A percentile compares a stretch with the other conserved stretches of the same genome.
phyloP scores from a whole-genome alignment of 2,113 vertebrate genomes.

The Gallinago undulata region DNA sequence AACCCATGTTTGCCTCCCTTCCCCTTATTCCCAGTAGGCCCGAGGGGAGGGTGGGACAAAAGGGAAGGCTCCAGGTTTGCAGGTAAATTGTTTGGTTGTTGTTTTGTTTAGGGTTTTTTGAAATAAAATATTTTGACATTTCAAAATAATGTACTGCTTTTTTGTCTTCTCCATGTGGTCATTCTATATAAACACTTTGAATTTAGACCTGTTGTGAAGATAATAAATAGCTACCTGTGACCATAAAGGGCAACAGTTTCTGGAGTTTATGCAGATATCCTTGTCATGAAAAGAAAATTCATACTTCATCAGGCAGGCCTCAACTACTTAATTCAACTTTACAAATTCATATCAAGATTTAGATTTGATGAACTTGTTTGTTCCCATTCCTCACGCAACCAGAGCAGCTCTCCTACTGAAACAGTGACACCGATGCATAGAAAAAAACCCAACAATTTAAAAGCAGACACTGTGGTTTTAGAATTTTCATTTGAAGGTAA shows the following conservation, averaged over 20 bases:
- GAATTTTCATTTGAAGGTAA: background rate
- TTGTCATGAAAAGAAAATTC: background rate
- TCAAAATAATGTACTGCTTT: background rate
- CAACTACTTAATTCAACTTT: background rate
- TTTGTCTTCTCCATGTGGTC: background rate
- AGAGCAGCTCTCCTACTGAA: background rate
- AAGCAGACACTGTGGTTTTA: background rate
- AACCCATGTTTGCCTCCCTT: background rate
- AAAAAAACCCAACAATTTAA: background rate
- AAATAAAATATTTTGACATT: background rate
- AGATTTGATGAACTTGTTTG: background rate
- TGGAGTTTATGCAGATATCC: background rate
- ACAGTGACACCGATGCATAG: background rate
- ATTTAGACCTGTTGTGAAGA: background rate
- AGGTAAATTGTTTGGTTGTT: background rate
- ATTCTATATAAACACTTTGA: background rate
- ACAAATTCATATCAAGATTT: background rate
- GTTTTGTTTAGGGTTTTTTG: background rate
- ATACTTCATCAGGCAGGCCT: background rate
- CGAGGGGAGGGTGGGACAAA: background rate
- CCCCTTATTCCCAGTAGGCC: background rate
- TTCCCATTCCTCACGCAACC: background rate
- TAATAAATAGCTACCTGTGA: background rate
- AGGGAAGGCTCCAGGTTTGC: background rate
- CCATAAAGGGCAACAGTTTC: background rate